These are phyloP conservation scores for Nannobrachium achirus DNA, from an alignment of 2,113 vertebrate genomes.

Conservation along the genomic window DNA sequence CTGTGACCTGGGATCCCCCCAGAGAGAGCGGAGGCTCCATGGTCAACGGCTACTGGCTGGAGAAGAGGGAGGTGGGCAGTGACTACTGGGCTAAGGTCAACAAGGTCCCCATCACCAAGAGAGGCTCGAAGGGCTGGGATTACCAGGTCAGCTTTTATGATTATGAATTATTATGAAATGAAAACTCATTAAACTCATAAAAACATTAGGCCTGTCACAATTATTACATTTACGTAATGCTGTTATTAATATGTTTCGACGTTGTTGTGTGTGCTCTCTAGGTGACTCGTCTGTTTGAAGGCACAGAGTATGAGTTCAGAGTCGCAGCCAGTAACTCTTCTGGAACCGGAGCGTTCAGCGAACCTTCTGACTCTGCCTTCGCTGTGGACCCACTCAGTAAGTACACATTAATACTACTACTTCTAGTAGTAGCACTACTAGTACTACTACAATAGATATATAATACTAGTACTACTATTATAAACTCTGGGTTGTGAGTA, in stretches of 20 bases:
- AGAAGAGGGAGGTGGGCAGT: conserved; percentile 92
- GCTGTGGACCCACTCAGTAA: conserved; percentile 94
- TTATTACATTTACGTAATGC: too few species aligned
- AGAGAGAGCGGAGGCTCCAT: conserved; percentile 88
- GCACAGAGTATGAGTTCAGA: conserved; percentile 93
- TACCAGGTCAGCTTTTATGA: conserved; percentile 80
- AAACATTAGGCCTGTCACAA: too few species aligned
- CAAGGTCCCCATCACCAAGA: conserved; percentile 89
- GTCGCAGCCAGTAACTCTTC: conserved; percentile 92
- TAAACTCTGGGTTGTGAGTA: not conserved
- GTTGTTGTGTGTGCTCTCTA: too few species aligned
- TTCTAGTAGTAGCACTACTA: too few species aligned
- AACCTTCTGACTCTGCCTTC: conserved; percentile 89
- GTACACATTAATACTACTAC: conserved; percentile 57
- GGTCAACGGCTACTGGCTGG: conserved; percentile 95
- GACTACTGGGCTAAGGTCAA: conserved; percentile 93
- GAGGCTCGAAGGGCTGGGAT: conserved; percentile 88
- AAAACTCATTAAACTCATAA: too few species aligned
- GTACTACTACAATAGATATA: too few species aligned
- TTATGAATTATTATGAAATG: too few species aligned
- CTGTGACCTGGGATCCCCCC: conserved; percentile 94
- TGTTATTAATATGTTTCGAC: too few species aligned
- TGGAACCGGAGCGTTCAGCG: conserved; percentile 93
- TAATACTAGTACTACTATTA: not conserved
- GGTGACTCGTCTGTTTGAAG: conserved; percentile 90